These are phyloP conservation scores for Solenodon paradoxus DNA, from an alignment of 2,113 vertebrate genomes.

Conservation along the genomic window DNA sequence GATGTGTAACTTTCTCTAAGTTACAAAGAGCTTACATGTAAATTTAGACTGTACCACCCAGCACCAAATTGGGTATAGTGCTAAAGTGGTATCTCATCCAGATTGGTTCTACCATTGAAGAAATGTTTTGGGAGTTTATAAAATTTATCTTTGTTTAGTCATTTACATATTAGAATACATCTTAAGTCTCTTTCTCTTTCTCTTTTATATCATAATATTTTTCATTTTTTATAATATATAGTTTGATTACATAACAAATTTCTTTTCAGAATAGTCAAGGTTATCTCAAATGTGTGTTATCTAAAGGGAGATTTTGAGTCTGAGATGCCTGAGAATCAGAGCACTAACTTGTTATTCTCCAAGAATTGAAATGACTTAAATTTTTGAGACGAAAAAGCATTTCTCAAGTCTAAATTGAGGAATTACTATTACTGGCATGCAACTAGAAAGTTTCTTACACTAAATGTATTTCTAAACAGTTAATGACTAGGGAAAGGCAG, in stretches of 20 bases:
- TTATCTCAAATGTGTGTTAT: not conserved
- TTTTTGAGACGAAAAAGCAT: not conserved
- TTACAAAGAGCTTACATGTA: not conserved
- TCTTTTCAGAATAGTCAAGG: not conserved
- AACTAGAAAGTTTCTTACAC: not conserved
- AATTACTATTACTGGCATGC: not conserved
- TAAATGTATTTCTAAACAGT: slow-evolving; percentile 14
- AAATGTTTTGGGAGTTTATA: not conserved
- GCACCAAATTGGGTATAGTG: not conserved
- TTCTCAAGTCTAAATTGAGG: slow-evolving; percentile 32
- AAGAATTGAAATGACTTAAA: not conserved
- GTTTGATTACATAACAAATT: not conserved
- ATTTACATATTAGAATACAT: not conserved
- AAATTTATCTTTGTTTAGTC: not conserved
- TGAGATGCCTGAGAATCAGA: not conserved
- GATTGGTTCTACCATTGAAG: not conserved
- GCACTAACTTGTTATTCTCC: not conserved
- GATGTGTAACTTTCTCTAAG: not conserved
- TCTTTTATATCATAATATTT: not conserved
- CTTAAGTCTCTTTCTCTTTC: not conserved
- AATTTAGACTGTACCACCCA: not conserved
- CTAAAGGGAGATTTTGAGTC: not conserved
- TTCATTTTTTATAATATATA: not conserved
- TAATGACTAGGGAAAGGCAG: not conserved
- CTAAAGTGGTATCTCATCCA: not conserved